Evolutionary conservation across 2,888 invertebrate species (phyloP).

Genomic region (Pammene aurita): DNA sequence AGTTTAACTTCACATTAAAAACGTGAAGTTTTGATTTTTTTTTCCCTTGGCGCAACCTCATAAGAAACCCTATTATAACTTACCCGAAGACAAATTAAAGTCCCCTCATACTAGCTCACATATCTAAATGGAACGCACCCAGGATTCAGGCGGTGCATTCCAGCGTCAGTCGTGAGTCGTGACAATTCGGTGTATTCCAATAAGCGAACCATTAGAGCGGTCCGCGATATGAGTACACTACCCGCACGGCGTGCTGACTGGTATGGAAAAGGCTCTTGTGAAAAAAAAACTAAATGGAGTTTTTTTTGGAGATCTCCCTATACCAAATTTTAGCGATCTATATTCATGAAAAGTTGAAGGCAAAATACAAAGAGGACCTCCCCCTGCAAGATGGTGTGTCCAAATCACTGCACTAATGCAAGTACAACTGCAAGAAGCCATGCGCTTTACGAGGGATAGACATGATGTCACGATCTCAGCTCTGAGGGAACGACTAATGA

Average conservation of each 20-base stretch:
- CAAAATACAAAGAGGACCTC: too few relatives aligned
- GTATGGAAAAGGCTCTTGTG: slow-evolving; percentile 52
- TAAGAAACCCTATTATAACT: neutral
- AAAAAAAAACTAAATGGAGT: neutral
- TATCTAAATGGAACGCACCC: slow-evolving; percentile 30
- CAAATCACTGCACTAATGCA: too few relatives aligned
- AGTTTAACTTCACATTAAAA: neutral
- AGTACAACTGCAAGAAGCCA: too few relatives aligned
- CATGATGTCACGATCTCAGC: too few relatives aligned
- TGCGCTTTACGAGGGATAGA: too few relatives aligned
- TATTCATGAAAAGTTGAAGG: too few relatives aligned
- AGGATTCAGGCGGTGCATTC: slow-evolving; percentile 38
- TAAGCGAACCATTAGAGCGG: slow-evolving; percentile 74
- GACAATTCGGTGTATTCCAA: slow-evolving; percentile 77
- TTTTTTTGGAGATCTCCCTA: too few relatives aligned
- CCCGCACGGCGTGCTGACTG: slow-evolving; percentile 52
- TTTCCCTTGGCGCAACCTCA: neutral
- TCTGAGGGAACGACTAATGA: too few relatives aligned
- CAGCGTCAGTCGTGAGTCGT: slow-evolving; percentile 56
- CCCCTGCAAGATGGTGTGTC: too few relatives aligned
- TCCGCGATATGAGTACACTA: slow-evolving; percentile 65
- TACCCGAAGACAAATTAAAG: slow-evolving; percentile 13
- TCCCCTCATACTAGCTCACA: slow-evolving; percentile 19
- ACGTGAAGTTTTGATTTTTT: neutral
- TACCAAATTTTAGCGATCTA: too few relatives aligned